phyloP scores from a whole-genome alignment of 92 coral and sea anemone genomes.

The Hydrozoanthus gracilis region DNA sequence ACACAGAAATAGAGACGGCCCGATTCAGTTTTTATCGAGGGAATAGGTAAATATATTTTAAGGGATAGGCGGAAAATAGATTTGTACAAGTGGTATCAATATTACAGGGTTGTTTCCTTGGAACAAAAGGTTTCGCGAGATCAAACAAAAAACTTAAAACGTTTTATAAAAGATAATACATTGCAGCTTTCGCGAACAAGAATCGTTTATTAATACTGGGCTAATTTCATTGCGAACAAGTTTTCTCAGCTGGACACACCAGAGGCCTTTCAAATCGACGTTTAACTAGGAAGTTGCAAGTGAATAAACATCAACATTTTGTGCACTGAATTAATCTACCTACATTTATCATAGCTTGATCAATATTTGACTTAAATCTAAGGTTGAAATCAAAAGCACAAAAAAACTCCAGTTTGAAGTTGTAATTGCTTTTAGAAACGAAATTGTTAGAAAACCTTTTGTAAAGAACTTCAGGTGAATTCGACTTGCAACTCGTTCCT shows the following conservation, averaged over 20 bases:
- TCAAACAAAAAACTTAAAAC: constrained; percentile 22
- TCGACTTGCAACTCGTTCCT: constrained; percentile 13
- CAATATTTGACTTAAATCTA: constrained; percentile 49
- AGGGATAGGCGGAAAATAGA: constrained; percentile 16
- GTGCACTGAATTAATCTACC: constrained; percentile 50
- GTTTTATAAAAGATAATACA: constrained; percentile 28
- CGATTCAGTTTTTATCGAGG: constrained; percentile 21
- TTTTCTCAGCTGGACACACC: constrained; percentile 43
- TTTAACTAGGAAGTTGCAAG: constrained; percentile 44
- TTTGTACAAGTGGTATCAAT: neutral
- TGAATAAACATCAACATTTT: constrained; percentile 32
- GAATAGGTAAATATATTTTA: constrained; percentile 34
- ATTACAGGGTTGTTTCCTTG: neutral
- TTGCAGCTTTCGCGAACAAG: constrained; percentile 38
- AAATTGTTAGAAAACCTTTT: constrained; percentile 35
- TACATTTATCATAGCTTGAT: constrained; percentile 28
- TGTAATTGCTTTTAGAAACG: constrained; percentile 43
- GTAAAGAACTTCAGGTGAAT: constrained; percentile 32
- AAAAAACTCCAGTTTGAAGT: constrained; percentile 45
- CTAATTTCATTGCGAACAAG: constrained; percentile 40
- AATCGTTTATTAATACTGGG: constrained; percentile 41
- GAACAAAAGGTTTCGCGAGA: neutral
- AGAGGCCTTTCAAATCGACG: constrained; percentile 26
- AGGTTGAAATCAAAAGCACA: constrained; percentile 41
- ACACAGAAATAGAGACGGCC: constrained; percentile 26